phyloP scores from a whole-genome alignment of 2,113 vertebrate species.

The Lamprotornis superbus region DNA sequence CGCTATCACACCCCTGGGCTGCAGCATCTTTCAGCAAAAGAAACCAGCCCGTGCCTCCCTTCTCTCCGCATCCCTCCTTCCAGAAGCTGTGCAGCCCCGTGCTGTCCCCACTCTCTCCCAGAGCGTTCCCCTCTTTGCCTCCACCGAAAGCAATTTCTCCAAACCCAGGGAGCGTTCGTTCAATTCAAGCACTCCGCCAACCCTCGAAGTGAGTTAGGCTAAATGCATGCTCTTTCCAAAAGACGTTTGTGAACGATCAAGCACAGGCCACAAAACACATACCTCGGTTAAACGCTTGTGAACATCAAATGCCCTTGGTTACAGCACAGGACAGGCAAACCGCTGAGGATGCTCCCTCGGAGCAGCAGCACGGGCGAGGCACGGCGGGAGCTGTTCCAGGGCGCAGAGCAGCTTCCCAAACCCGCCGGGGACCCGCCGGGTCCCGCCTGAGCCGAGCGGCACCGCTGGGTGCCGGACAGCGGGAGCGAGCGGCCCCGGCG shows the following conservation, averaged over 20 bases:
- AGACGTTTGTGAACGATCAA: not conserved
- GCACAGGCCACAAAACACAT: not conserved
- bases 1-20: not conserved
- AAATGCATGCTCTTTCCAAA: not conserved
- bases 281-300: not conserved
- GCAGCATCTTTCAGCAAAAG: not conserved
- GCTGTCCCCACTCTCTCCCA: not conserved
- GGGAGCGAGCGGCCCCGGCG: not conserved
- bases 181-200: not conserved
- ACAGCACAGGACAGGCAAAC: not conserved
- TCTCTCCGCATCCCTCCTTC: not conserved
- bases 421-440: too few relatives aligned
- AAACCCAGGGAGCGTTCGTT: not conserved
- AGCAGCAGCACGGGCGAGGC: not conserved
- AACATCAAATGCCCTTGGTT: not conserved
- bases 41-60: not conserved
- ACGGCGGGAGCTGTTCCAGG: not conserved
- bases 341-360: not conserved
- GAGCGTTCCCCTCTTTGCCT: not conserved
- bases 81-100: not conserved
- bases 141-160: not conserved
- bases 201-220: not conserved
- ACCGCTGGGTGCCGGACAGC: not conserved
- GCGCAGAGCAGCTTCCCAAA: not conserved
- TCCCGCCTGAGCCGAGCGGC: not conserved